Evolutionary conservation across 2,113 vertebrate genomes (phyloP).

Genomic region (Malurus melanocephalus): DNA sequence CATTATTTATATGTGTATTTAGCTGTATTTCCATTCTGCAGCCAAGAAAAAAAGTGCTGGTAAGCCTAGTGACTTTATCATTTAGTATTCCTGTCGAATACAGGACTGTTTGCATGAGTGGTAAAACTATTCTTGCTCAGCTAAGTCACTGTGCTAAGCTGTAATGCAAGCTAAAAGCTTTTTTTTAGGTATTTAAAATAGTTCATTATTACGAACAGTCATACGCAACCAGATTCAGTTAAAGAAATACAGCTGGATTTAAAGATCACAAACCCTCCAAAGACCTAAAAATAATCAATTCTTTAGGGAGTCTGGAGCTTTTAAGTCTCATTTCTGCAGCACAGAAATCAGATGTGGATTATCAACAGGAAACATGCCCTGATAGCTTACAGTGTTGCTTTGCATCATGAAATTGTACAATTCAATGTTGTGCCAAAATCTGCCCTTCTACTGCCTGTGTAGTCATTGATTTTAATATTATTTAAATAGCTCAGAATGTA

Average conservation of each 20-base stretch:
- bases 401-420: neutral
- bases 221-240: neutral
- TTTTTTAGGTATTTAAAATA: neutral
- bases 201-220: neutral
- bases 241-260: slow-evolving; percentile 8
- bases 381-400: neutral
- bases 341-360: neutral
- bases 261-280: neutral
- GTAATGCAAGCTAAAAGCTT: neutral
- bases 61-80: neutral
- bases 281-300: slow-evolving; percentile 12
- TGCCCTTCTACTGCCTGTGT: neutral
- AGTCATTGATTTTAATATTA: neutral
- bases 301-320: neutral
- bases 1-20: neutral
- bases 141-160: neutral
- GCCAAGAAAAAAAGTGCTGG: neutral
- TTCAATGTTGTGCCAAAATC: neutral
- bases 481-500: neutral
- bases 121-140: neutral
- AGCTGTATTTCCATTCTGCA: neutral
- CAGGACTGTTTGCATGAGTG: neutral
- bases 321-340: neutral
- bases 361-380: neutral
- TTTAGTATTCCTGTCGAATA: neutral